Conservation (phyloP, 2,888 invertebrate species). For the Onchidella celtica region DNA sequence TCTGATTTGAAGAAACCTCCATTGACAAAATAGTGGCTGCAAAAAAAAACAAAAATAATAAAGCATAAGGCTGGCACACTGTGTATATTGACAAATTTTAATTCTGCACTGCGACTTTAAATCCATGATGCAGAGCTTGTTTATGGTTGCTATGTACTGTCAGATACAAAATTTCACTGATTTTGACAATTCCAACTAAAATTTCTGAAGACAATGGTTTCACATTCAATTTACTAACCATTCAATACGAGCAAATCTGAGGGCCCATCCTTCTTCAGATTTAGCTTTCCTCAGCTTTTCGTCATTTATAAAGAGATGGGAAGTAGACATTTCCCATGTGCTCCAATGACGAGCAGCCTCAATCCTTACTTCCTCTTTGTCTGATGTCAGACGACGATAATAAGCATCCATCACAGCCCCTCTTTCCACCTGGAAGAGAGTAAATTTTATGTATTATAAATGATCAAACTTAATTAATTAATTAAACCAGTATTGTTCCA, state of each 20-base stretch:
- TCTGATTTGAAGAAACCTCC: conserved; percentile 72
- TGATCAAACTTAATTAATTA: too few relatives aligned
- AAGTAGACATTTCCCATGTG: conserved; percentile 74
- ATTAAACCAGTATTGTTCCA: too few relatives aligned
- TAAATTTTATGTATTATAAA: background rate
- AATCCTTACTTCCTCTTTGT: conserved; percentile 60
- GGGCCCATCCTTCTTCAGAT: conserved; percentile 64
- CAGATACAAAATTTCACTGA: too few relatives aligned
- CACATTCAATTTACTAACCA: conserved; percentile 62
- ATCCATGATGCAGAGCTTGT: too few relatives aligned
- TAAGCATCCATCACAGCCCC: conserved; percentile 73
- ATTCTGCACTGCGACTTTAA: too few relatives aligned
- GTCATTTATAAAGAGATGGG: conserved; percentile 63
- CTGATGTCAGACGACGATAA: conserved; percentile 72
- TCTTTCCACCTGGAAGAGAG: conserved; percentile 65
- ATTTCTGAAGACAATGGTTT: too few relatives aligned
- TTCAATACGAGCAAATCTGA: conserved; percentile 76
- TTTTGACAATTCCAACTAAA: too few relatives aligned
- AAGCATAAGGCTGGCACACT: too few relatives aligned
- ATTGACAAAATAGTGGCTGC: conserved; percentile 75
- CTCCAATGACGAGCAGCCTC: conserved; percentile 72
- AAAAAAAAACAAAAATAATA: too few relatives aligned
- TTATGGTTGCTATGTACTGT: too few relatives aligned
- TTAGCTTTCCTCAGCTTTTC: conserved; percentile 61
- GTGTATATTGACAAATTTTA: too few relatives aligned